Base-by-base conservation (phyloP, 1,140 invertebrate species). In the Drosophila navojoa region DNA sequence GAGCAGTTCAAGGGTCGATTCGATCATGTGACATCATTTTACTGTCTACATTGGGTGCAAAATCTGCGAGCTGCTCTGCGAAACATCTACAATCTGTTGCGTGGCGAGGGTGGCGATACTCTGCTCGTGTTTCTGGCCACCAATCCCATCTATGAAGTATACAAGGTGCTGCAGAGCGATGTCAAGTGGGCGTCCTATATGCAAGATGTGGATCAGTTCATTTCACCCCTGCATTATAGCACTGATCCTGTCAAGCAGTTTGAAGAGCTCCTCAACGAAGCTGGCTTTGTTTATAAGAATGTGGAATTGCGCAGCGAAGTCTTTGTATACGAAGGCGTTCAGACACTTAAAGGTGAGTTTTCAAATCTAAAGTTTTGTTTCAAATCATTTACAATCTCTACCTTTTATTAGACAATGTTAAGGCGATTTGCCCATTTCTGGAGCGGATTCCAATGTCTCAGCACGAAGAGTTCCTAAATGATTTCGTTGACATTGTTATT, bases 11-110 rank as follows among this genome's bases (percentile, higher is more conserved):
- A 38, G 0, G 93, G 91, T n/a, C 90, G 91, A 32, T 97, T 96
- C 75, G 93, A 96, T 69, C 96, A 96, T 79, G 94, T 94, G 1
- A 94, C 96, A 54, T 97, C 96, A 0, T 97, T 97, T 77, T 96
- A 97, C 82, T 96, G 96, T 71, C 92, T 97, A 1, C 96, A 97
- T 76, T 97, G 96, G 96, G 95, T 97, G 32, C 94, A 95, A 66
- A 94, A 96, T 79, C 94, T 96, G 77, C 93, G 93, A 94, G 96
- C 93, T 93, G 93, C 84, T 7, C 6, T 89, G 13, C 40, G 32
- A 29, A 79, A 84, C 15, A 90, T 90, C 1, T 74, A 81, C 29
- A 64, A 67, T 25, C 44, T 90, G 1, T 35, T 89, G 3, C 72
- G 64, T 7, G 54, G 57, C 35, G 84, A 89, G 19, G 84, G 85